phyloP scores from a whole-genome alignment of 2,113 vertebrate genomes.

The Centropus unirufus region DNA sequence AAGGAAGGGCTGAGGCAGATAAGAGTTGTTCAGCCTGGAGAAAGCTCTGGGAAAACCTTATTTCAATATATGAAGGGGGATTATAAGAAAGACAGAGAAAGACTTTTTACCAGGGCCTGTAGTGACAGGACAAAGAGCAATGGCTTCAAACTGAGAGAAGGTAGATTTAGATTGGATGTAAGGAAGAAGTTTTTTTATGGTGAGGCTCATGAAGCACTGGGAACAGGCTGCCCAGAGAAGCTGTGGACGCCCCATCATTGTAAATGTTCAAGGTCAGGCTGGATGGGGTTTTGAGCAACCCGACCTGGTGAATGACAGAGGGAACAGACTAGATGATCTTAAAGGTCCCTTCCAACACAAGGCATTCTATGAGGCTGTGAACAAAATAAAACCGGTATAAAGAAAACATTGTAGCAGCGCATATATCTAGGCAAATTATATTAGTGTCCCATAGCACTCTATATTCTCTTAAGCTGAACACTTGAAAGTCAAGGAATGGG shows the following conservation, averaged over 20 bases:
- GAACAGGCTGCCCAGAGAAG: not conserved
- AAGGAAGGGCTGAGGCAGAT: not conserved
- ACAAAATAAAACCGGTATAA: not conserved
- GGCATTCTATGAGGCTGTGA: not conserved
- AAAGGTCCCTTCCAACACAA: not conserved
- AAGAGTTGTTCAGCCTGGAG: not conserved
- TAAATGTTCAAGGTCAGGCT: not conserved
- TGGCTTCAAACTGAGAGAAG: not conserved
- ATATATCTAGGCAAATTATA: not conserved
- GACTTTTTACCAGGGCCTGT: not conserved
- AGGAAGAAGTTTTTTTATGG: not conserved
- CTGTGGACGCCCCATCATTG: not conserved
- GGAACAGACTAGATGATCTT: not conserved
- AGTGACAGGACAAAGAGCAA: not conserved
- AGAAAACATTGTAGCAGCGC: not conserved
- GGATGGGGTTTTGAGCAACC: not conserved
- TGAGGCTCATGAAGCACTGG: not conserved
- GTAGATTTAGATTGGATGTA: not conserved
- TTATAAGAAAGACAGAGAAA: not conserved
- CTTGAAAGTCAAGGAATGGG: not conserved
- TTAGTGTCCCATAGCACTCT: not conserved
- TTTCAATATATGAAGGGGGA: not conserved
- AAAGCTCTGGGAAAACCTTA: not conserved
- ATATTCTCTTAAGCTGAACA: not conserved
- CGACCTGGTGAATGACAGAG: not conserved